Percentiles rank a stretch among this genome's conserved stretches.
Evolutionary conservation across 2,113 vertebrate species (phyloP).

Genomic region (Ctenodactylus gundi): DNA sequence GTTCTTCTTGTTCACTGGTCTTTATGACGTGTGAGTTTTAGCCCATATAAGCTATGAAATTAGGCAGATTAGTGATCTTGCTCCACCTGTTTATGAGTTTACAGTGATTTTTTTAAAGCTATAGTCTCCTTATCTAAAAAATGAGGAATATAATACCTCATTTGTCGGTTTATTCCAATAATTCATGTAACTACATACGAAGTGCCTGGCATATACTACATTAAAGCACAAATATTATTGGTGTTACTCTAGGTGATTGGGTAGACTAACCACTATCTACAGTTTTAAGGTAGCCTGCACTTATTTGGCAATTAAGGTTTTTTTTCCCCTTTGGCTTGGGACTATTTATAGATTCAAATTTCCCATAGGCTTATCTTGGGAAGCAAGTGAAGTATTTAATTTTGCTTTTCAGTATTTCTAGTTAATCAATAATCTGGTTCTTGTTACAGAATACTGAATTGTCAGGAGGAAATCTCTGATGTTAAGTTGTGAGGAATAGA

Average conservation of each 20-base stretch:
- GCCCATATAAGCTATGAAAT: not conserved
- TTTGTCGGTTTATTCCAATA: not conserved
- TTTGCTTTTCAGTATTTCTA: slow-evolving; percentile 21
- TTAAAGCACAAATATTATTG: not conserved
- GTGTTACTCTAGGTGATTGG: not conserved
- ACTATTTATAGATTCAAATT: not conserved
- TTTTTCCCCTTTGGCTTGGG: not conserved
- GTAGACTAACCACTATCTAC: not conserved
- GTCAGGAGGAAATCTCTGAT: not conserved
- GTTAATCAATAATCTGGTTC: not conserved
- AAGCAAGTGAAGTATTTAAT: not conserved
- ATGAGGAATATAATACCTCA: not conserved
- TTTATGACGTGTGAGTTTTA: not conserved
- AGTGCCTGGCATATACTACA: not conserved
- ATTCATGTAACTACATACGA: not conserved
- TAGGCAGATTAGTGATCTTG: not conserved
- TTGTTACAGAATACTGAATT: not conserved
- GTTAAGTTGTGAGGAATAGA: not conserved
- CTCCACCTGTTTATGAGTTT: not conserved
- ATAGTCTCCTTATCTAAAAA: not conserved
- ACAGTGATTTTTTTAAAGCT: not conserved
- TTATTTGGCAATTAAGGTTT: not conserved
- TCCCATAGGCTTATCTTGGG: not conserved
- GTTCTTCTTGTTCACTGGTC: not conserved
- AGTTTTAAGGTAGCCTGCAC: not conserved